Evolutionary conservation across 1,140 invertebrate genomes (phyloP), one percentile per base, ranked within the genome.

Genomic region (Aradophagus sp.): DNA sequence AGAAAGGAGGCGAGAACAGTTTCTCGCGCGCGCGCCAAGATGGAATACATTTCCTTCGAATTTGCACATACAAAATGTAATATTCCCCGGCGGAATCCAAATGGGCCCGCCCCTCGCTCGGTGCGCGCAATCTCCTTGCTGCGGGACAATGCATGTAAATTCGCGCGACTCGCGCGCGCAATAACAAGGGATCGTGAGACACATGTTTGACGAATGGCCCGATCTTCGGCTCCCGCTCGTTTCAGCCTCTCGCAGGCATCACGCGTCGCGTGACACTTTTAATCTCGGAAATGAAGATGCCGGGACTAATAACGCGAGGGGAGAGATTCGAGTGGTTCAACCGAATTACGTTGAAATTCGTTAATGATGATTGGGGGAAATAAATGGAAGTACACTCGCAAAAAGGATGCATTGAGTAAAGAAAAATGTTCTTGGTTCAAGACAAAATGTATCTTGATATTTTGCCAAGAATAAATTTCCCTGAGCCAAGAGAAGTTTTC

Each of bases 51-150:
- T 52, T 41, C 36, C 23, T 42, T 47, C 50, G 50, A 65, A 65
- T 65, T 65, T 45, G 61, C 61, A 55, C 61, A 65, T 65, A 65
- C 61, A 56, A 65, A 65, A 65, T 65, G 61, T 65, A 65, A 65
- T 65, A 65, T 65, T 48, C 61, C 35, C 19, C 42, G 17, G 35
- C 19, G 50, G 50, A 65, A 48, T 47, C 34, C 23, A 50, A 63
- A 38, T 47, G 12, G 47, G 20, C 14, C 32, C 12, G 36, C 17
- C 26, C 17, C n/a, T 14, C 16, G 16, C 34, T 16, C 17, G 20
- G 15, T 19, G 17, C 6, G 27, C 26, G 42, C 41, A 45, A 58
- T 58, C 32, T 58, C 19, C 14, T 34, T 42, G 44, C 36, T 39
- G 12, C 6, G 20, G 45, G 53, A 53, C 59, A 62, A 66, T 50